Base-by-base conservation (phyloP, 1,140 invertebrate species). In the Eciton burchellii region DNA sequence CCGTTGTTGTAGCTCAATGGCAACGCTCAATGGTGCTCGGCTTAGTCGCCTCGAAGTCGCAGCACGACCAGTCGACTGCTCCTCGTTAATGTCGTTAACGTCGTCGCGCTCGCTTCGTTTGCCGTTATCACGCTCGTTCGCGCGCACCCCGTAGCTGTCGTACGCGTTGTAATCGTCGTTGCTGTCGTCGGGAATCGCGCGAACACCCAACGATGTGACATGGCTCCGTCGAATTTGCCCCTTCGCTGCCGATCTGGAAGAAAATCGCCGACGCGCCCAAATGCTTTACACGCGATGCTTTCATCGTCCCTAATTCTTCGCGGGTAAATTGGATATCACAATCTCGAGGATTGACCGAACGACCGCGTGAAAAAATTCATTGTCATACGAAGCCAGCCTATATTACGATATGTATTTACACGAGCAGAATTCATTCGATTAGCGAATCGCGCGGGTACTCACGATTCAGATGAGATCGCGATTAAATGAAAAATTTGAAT, bases 171-270 rank as follows among this genome's bases (percentile, higher is more conserved):
- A 70, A 12, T 35, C 63, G 74, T 79, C 62, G 62, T 66, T 56
- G 62, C 56, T 68, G 63, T 84, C 85, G 85, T 79, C 72, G 72
- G 62, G 35, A 68, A 47, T 79, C 74, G 74, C 74, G 74, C 74
- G 35, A 35, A 16, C 49, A 56, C 35, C 74, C 74, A 43, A 79
- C 74, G 49, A 47, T 24, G 82, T 87, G 82, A 84, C 86, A 88
- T 88, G 86, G 84, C 86, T 83, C 52, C 85, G 54, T 43, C 71
- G 60, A 74, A 24, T 45, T 70, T 79, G 14, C 54, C 84, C 66
- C 82, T 77, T 83, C 66, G 88, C 71, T 60, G 59, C 70, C 52
- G 70, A 88, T 88, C 87, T 88, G 86, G 26, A 88, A 88, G 71
- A 52, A 84, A 68, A 74, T 68, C 29, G 70, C 56, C 57, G 60